These are phyloP conservation scores for Toxotes jaculatrix DNA, from an alignment of 2,113 vertebrate genomes.

Conservation along the genomic window DNA sequence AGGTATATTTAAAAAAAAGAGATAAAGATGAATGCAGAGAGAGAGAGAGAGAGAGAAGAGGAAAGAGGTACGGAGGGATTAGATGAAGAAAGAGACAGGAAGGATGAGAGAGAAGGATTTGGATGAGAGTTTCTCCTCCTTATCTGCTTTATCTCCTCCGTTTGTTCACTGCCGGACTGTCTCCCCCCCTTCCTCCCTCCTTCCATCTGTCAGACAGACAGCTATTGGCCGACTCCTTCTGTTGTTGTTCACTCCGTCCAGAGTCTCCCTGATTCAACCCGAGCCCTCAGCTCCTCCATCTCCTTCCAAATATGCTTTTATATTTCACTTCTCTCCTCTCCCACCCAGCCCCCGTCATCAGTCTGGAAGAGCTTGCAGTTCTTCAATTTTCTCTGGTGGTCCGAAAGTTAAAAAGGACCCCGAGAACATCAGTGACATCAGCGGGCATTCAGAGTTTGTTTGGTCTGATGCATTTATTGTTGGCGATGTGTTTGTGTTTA, in stretches of 20 bases:
- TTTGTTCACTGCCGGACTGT: slow-evolving; percentile 51
- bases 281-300: slow-evolving; percentile 35
- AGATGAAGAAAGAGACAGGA: slow-evolving; percentile 43
- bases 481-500: slow-evolving; percentile 47
- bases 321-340: slow-evolving; percentile 19
- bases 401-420: slow-evolving; percentile 51
- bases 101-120: slow-evolving; percentile 52
- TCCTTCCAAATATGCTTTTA: slow-evolving; percentile 65
- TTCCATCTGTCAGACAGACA: slow-evolving; percentile 67
- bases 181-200: slow-evolving; percentile 45
- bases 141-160: slow-evolving; percentile 75
- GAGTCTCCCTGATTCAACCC: slow-evolving; percentile 39
- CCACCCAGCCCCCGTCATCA: slow-evolving; percentile 15
- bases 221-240: slow-evolving; percentile 57
- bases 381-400: slow-evolving; percentile 9
- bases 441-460: slow-evolving; percentile 57
- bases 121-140: slow-evolving; percentile 52
- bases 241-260: slow-evolving; percentile 46
- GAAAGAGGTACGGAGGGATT: slow-evolving; percentile 4
- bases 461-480: slow-evolving; percentile 57
- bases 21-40: slow-evolving; percentile 9
- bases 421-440: slow-evolving; percentile 62
- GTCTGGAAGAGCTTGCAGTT: slow-evolving; percentile 49
- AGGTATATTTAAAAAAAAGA: slow-evolving; percentile 30
- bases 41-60: neutral